Evolutionary conservation across 2,113 vertebrate genomes (phyloP).

Genomic region (Arenaria interpres): DNA sequence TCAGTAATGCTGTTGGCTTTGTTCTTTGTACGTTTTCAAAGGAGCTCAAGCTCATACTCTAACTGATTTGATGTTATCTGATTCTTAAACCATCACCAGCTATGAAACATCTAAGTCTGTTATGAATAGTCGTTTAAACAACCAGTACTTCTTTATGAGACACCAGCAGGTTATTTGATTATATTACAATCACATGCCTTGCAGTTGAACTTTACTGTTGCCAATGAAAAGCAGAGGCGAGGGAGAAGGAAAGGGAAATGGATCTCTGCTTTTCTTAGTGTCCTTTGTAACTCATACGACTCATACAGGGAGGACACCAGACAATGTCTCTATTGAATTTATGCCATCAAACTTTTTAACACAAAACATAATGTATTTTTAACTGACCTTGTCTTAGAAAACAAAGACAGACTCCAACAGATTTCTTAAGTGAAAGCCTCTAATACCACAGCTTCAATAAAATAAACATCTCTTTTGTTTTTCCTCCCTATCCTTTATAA

Average conservation of each 20-base stretch:
- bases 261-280: conserved; percentile 51
- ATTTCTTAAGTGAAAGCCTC: background rate
- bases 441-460: conserved; percentile 5
- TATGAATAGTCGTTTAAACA: conserved; percentile 44
- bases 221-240: conserved; percentile 48
- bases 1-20: conserved; percentile 18
- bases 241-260: conserved; percentile 36
- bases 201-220: conserved; percentile 52
- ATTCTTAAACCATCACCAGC: conserved; percentile 32
- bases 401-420: conserved; percentile 22
- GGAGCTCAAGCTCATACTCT: background rate
- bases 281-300: conserved; percentile 16
- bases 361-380: conserved; percentile 61
- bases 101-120: conserved; percentile 42
- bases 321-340: conserved; percentile 67
- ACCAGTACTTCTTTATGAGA: conserved; percentile 55
- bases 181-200: conserved; percentile 59
- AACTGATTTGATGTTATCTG: conserved; percentile 50
- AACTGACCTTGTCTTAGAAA: conserved; percentile 35
- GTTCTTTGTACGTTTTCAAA: conserved; percentile 41
- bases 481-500: background rate
- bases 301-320: background rate
- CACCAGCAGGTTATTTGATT: conserved; percentile 66
- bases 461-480: conserved; percentile 5
- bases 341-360: conserved; percentile 66